Base-by-base conservation (phyloP, 2,113 vertebrate genomes). In the Pituophis catenifer region DNA sequence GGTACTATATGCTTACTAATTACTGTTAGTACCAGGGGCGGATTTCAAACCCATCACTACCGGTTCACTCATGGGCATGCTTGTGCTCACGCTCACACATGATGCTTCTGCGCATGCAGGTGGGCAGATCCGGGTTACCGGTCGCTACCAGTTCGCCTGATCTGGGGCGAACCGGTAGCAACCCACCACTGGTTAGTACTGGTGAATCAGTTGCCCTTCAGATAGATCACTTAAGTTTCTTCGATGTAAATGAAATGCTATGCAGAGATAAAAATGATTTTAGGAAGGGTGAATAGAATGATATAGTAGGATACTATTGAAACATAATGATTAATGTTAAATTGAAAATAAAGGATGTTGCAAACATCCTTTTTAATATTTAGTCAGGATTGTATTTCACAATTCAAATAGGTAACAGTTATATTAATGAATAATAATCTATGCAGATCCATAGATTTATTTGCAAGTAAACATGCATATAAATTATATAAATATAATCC, bases 251-350 rank as follows among this genome's bases (percentile, higher is more conserved):
- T 93, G 90, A n/a, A 57, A 5, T 92, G 8, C 65, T 8, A 91
- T 54, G 91, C 91, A 54, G 2, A 81, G 17, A 19, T 38, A 21
- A 38, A 81, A 81, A 81, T 38, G 70, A 38, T 21, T 81, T 81
- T 81, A 81, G 33, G 70, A 81, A 81, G 70, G 70, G 2, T 81
- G 17, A 38, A 21, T 21, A 19, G 33, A 81, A 81, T 81, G 70
- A 38, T 8, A 81, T 38, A 38, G 15, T 38, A 55, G 21, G 90
- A 4, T 50, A n/a, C 92, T 94, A 89, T 89, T n/a, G 48, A 95
- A 0, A 0, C 33, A 33, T 33, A 88, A 91, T 89, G 95, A 94
- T 86, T 95, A 96, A 96, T 95, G 75, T 52, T 92, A 95, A 95
- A 92, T 65, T 58, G 54, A 86, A 91, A 58, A 50, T 38, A 48